These are phyloP conservation scores for Watsonalla binaria DNA, from an alignment of 2,888 invertebrate genomes.

Conservation along the genomic window DNA sequence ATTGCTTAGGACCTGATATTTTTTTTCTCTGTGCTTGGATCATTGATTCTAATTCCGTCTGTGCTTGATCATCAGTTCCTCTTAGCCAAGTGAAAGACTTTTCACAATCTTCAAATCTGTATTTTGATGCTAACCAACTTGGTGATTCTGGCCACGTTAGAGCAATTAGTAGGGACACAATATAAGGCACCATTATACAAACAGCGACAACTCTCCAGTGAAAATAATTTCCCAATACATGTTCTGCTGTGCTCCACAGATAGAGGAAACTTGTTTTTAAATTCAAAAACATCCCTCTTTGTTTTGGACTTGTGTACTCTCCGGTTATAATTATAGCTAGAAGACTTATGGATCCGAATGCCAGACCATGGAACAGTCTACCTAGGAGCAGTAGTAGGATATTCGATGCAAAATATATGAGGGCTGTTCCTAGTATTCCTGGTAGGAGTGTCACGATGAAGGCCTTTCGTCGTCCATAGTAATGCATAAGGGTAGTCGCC, in stretches of 20 bases:
- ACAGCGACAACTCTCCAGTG: slow-evolving; percentile 30
- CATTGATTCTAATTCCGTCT: slow-evolving; percentile 28
- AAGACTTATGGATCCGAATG: slow-evolving; percentile 16
- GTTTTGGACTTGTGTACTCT: slow-evolving; percentile 25
- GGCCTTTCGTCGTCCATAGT: too few species aligned
- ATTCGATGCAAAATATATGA: too few species aligned
- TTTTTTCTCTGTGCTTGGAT: slow-evolving; percentile 20
- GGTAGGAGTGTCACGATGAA: neutral
- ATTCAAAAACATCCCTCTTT: slow-evolving; percentile 28
- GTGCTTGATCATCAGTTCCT: slow-evolving; percentile 55
- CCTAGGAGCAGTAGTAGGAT: too few species aligned
- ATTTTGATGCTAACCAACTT: slow-evolving; percentile 21
- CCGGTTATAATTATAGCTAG: slow-evolving; percentile 27
- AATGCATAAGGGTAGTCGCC: too few species aligned
- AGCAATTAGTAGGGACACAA: slow-evolving; percentile 11
- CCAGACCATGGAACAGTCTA: slow-evolving; percentile 12
- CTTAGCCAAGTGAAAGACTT: slow-evolving; percentile 64
- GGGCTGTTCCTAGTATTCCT: neutral
- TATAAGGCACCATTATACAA: slow-evolving; percentile 17
- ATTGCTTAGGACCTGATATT: slow-evolving; percentile 1
- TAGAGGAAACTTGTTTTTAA: slow-evolving; percentile 18
- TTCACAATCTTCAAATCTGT: slow-evolving; percentile 16
- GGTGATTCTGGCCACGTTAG: slow-evolving; percentile 32
- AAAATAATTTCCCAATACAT: slow-evolving; percentile 21
- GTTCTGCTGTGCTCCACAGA: slow-evolving; percentile 18